Base-by-base conservation (phyloP, 1,140 invertebrate species). In the Cydia pomonella region DNA sequence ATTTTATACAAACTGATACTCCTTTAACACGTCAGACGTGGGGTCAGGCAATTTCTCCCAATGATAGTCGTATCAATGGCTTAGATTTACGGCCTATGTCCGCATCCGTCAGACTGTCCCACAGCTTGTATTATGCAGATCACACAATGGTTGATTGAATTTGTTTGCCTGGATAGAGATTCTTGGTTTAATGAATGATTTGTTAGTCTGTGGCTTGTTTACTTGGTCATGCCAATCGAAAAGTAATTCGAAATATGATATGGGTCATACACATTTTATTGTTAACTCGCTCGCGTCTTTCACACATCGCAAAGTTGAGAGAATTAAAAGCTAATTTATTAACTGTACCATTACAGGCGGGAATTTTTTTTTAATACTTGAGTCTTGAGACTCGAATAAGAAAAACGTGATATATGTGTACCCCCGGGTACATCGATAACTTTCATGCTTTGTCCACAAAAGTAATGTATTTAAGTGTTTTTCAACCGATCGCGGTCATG, bases 61-160 rank as follows among this genome's bases (percentile, higher is more conserved):
- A 80, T 91, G 89, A 91, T 90, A 80, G 89, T 91, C 89, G 83
- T 88, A 89, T 91, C 82, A 91, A 91, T 91, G 85, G 88, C 76
- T 74, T 76, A 80, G 84, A 88, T 88, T 90, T 90, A 91, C 84
- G 78, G 78, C 77, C 85, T 89, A 87, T 83, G 89, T 87, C 87
- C 84, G 80, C 81, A 81, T 84, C 80, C 82, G 81, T 83, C 79
- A 77, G 79, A 73, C 73, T 83, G 81, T 84, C 81, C 76, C 79
- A 82, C 77, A 79, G 79, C 77, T 80, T 82, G 83, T 80, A 80
- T 76, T 82, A 84, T 88, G 79, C 78, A 84, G 82, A 87, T 85
- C 75, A 74, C 77, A 84, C 82, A 86, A 86, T 87, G 77, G 79
- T 33, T 38, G 74, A 76, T 73, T 80, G 77, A 80, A 63, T 82